Conservation (phyloP, 2,888 invertebrate species). For the Lypha dubia region DNA sequence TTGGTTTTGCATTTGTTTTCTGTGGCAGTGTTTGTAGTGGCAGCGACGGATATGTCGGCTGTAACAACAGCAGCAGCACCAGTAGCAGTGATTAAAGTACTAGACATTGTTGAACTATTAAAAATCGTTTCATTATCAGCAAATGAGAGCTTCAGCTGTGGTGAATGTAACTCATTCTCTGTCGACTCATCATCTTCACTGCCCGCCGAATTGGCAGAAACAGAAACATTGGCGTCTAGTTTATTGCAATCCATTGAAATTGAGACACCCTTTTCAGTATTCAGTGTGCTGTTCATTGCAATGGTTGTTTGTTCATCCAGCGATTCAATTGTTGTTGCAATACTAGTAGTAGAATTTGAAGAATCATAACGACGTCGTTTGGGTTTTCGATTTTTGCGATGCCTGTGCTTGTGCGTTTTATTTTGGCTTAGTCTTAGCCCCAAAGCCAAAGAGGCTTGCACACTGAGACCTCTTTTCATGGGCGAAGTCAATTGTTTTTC, state of each 20-base stretch:
- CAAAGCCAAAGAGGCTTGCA: slow-evolving; percentile 68
- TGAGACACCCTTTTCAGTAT: slow-evolving; percentile 67
- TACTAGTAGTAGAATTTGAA: slow-evolving; percentile 79
- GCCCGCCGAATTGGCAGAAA: slow-evolving; percentile 68
- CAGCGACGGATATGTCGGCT: slow-evolving; percentile 32
- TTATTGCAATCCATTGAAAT: slow-evolving; percentile 74
- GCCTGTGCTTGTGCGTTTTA: slow-evolving; percentile 85
- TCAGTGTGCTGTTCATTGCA: slow-evolving; percentile 51
- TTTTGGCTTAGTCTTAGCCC: slow-evolving; percentile 71
- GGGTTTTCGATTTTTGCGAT: slow-evolving; percentile 86
- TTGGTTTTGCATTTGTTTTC: slow-evolving; percentile 23
- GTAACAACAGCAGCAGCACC: neutral
- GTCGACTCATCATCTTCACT: slow-evolving; percentile 73
- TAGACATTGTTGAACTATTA: neutral
- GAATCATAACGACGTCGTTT: slow-evolving; percentile 81
- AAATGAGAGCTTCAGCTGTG: slow-evolving; percentile 27
- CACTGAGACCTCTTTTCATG: slow-evolving; percentile 84
- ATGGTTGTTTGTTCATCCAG: slow-evolving; percentile 52
- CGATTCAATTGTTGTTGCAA: slow-evolving; percentile 78
- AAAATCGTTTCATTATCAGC: neutral
- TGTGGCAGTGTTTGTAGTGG: slow-evolving; percentile 43
- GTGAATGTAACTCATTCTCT: slow-evolving; percentile 59
- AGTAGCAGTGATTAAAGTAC: neutral
- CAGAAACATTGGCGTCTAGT: slow-evolving; percentile 11
- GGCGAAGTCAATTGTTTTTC: slow-evolving; percentile 91